These are phyloP conservation scores for Drosophila atroscutellata DNA, from an alignment of 2,888 invertebrate genomes.

Conservation along the genomic window DNA sequence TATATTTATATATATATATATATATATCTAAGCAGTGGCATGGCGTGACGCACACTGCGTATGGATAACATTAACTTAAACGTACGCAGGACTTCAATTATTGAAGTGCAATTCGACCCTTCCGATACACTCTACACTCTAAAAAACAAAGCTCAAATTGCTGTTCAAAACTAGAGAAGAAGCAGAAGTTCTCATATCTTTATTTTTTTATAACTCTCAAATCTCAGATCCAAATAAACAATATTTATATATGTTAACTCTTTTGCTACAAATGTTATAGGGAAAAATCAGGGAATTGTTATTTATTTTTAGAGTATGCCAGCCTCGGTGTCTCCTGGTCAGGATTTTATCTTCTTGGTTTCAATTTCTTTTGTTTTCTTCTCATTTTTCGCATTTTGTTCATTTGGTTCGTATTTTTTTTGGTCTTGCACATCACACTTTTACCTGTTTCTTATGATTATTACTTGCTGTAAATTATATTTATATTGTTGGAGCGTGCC, in stretches of 20 bases:
- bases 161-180: not conserved
- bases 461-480: conserved; percentile 70
- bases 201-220: not conserved
- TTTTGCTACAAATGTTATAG: not conserved
- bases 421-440: conserved; percentile 47
- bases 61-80: conserved; percentile 54
- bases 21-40: conserved; percentile 21
- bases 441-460: conserved; percentile 72
- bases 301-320: not conserved
- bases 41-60: conserved; percentile 37
- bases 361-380: not conserved
- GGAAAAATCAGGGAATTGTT: not conserved
- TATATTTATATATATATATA: not conserved
- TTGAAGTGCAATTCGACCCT: conserved; percentile 43
- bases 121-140: not conserved
- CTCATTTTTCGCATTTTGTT: not conserved
- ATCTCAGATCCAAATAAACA: not conserved
- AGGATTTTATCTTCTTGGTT: not conserved
- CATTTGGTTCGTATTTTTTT: conserved; percentile 3
- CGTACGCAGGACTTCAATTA: conserved; percentile 46
- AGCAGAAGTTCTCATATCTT: not conserved
- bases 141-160: not conserved
- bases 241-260: not conserved
- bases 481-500: conserved; percentile 68
- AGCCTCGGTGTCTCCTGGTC: not conserved